Base-by-base conservation (phyloP, 2,888 invertebrate species). In the Eupithecia inturbata region DNA sequence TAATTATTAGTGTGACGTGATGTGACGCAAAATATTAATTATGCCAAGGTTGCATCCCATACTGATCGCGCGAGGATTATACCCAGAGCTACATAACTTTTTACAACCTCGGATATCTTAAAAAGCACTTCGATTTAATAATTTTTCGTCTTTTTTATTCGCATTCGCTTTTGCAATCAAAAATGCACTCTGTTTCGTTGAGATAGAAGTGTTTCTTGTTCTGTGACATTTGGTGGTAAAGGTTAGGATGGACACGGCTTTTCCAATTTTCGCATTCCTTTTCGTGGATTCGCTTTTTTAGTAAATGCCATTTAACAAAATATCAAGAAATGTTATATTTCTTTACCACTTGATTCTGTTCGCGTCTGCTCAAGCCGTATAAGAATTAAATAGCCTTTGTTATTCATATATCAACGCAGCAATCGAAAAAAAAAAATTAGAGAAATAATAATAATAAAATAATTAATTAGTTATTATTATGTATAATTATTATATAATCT, bases 91-190 rank as follows among this genome's bases (percentile, higher is more conserved):
- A 77, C 74, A 79, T 78, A 74, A 76, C 75, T 79, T 78, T 78
- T 77, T 77, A 76, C 70, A 77, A 75, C 68, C 70, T 63, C 26
- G 22, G 75, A 78, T 78, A 78, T 78, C 71, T 77, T 74, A 63
- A 79, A 79, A 79, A 79, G 76, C 77, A 79, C 71, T 78, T 73
- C 62, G 53, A 69, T 71, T 68, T 72, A 72, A 69, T 76, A 76
- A 76, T 57, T 77, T 67, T 70, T 67, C 67, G 49, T 12, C 62
- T 70, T 74, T 45, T 71, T 71, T 72, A 60, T 62, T 70, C 60
- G 22, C 26, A 26, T 69, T 57, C 39, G 31, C 62, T 7, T 19
- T 31, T 62, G 62, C 39, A 26, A 31, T 67, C 66, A 16, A 22
- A 70, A 67, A 67, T 63, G n/a, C 7, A 49, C 71, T 67, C n/a